Evolutionary conservation across 2,888 invertebrate genomes (phyloP), one percentile per base, ranked within the genome.

Genomic region (Metallyticus violacea): DNA sequence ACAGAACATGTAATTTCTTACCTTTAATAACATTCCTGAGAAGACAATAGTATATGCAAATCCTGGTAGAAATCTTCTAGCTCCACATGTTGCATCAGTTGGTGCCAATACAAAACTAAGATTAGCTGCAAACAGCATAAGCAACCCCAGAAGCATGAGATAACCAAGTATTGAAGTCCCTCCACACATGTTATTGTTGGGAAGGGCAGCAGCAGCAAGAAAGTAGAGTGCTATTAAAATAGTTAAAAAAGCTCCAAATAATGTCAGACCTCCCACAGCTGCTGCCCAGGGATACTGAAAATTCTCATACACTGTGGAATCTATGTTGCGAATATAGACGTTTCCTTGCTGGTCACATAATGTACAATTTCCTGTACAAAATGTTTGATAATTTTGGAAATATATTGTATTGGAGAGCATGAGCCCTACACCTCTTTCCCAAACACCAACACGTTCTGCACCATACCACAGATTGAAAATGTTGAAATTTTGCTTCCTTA

Each of bases 11-110:
- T n/a, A n/a, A n/a, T n/a, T n/a, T 6, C 77, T 26, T 86, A 91
- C 91, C 78, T 89, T 88, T 2, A 92, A 91, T 87, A 93, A 90
- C 89, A 92, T 90, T 4, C 91, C 91, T 25, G 91, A 89, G 87
- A 92, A 92, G 30, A 91, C 90, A 76, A 92, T 89, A 15, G 92
- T 90, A 88, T 92, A 93, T 9, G 91, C 91, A 22, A 92, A 89
- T 7, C 92, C 92, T 26, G 92, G 91, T 40, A 91, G 89, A 88
- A 92, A 92, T 82, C 92, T 89, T n/a, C 93, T 90, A 9, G 92
- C 89, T 7, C 91, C 91, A 88, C 93, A 93, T 1, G 91, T 90
- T 15, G 90, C 90, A 9, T 89, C 89, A 0, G 90, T 90, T 6
- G 92, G 91, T 85, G 88, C 86, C 78, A 88, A 28, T 9, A 89